Percentiles rank a stretch among this genome's conserved stretches.
Conservation (phyloP, 2,797 vertebrate genomes). For the Eospalax fontanierii region DNA sequence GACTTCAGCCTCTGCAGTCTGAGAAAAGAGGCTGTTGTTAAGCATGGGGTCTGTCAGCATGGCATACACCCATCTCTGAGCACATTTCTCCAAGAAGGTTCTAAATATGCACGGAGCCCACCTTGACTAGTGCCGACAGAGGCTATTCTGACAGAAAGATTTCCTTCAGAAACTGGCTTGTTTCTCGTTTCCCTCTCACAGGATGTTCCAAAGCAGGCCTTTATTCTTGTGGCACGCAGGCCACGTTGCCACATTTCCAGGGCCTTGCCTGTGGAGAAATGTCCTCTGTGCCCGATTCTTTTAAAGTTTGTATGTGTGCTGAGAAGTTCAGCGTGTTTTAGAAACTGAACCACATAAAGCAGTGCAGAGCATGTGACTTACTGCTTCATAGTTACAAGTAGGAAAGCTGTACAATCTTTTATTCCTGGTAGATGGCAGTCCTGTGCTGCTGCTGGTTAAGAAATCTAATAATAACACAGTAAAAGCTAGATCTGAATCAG, state of each 20-base stretch:
- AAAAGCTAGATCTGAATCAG: not conserved
- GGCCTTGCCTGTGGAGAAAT: not conserved
- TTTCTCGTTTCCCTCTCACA: no score
- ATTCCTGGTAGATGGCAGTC: conserved; percentile 78
- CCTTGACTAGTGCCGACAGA: no score
- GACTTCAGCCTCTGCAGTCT: no score
- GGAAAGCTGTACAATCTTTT: conserved; percentile 33
- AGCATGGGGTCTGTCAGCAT: no score
- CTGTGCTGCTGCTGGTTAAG: conserved; percentile 39
- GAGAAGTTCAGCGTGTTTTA: conserved; percentile 1
- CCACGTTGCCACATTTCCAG: not conserved
- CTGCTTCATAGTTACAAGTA: not conserved
- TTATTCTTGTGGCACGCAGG: not conserved
- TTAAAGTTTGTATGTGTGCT: not conserved
- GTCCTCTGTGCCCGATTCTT: not conserved
- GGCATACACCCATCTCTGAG: no score
- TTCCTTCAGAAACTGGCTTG: no score
- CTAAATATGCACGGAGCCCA: no score
- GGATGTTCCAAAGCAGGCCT: not conserved
- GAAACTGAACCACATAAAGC: not conserved
- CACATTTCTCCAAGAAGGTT: no score
- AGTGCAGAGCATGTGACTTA: not conserved
- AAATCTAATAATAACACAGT: not conserved
- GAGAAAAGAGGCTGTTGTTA: no score
- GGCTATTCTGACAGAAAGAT: no score